Evolutionary conservation across 1,140 invertebrate genomes (phyloP).

Genomic region (Spodoptera litura): DNA sequence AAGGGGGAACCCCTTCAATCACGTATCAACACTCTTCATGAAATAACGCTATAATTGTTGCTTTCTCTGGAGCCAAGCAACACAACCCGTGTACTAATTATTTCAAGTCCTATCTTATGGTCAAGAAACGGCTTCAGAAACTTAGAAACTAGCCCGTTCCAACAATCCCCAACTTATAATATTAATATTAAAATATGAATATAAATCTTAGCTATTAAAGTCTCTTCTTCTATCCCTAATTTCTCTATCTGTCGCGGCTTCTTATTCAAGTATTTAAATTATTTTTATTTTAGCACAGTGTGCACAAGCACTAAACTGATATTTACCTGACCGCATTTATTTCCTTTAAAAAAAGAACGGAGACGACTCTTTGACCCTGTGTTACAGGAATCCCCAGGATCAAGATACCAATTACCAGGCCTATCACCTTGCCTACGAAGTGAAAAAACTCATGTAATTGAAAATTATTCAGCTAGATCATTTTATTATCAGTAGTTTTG

Average conservation of each 20-base stretch:
- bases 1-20: background rate
- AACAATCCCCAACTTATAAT: conserved; percentile 22
- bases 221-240: conserved; percentile 45
- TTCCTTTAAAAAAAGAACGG: conserved; percentile 62
- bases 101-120: conserved; percentile 5
- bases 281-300: conserved; percentile 58
- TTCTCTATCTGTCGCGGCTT: conserved; percentile 67
- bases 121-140: conserved; percentile 33
- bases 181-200: conserved; percentile 16
- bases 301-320: conserved; percentile 56
- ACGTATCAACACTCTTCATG: conserved; percentile 27
- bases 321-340: conserved; percentile 54
- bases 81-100: conserved; percentile 38
- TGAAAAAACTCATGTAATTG: conserved; percentile 99
- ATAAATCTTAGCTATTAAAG: conserved; percentile 28
- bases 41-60: conserved; percentile 43
- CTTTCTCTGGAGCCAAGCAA: conserved; percentile 43
- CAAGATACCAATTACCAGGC: conserved; percentile 96
- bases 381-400: conserved; percentile 90
- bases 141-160: background rate
- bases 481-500: conserved; percentile 69
- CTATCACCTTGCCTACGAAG: conserved; percentile 99
- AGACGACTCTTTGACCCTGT: conserved; percentile 82
- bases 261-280: conserved; percentile 55
- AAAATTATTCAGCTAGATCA: conserved; percentile 76